Base-by-base conservation (phyloP, 2,113 vertebrate genomes). In the Eupsittula cactorum region DNA sequence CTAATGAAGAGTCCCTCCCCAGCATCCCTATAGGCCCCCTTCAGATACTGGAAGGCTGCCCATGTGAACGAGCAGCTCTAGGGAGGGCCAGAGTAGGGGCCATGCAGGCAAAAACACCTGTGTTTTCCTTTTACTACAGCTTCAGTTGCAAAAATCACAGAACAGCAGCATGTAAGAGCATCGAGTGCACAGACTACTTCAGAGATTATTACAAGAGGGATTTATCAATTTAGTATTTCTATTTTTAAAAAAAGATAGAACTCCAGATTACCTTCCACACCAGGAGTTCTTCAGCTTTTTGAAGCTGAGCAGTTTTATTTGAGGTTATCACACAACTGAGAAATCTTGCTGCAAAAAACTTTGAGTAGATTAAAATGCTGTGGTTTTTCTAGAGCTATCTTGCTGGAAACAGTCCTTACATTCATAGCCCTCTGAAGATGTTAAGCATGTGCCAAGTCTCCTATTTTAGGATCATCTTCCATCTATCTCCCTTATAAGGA, bases 401-500 rank as follows among this genome's bases (percentile, higher is more conserved):
- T 90, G 31, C 24, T 92, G 71, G 71, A 91, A 95, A 85, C 71
- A 82, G 65, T 78, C 67, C 50, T 84, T 64, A 87, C 27, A 89
- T 85, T 91, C 53, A 95, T 76, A 64, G 7, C 37, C 52, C 62
- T 89, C 37, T 55, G 21, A 82, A 91, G 86, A 93, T 19, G 25
- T 65, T 50, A 89, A 47, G 21, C n/a, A 76, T 69, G 35, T 82
- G 89, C 78, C 93, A 94, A 87, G 37, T 21, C 11, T 75, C 84
- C 84, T 77, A 85, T 90, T 95, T 92, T 87, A 96, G 70, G 41
- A 19, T 85, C 9, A 2, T 92, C 60, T 82, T 90, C 82, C 24
- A 93, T 62, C 63, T 55, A 86, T 27, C 74, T 88, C 78, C 87
- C 92, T 85, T 92, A 67, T 53, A 95, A 74, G 80, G 92, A 35